Percentiles rank a stretch among this genome's conserved stretches.
These are phyloP conservation scores for Lathamus discolor DNA, from an alignment of 2,113 vertebrate genomes.

Conservation along the genomic window DNA sequence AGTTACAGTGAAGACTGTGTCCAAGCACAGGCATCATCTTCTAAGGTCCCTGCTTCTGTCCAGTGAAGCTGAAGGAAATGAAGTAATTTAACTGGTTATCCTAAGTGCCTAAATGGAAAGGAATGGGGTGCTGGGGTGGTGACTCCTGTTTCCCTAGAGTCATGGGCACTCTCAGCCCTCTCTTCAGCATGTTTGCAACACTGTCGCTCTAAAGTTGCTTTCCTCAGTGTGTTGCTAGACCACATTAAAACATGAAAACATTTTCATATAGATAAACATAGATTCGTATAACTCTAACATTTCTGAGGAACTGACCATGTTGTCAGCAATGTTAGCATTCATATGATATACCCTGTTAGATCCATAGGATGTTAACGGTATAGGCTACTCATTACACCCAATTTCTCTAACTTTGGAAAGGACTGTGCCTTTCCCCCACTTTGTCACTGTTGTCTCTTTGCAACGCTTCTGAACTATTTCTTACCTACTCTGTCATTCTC, in stretches of 20 bases:
- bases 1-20: neutral
- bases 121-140: neutral
- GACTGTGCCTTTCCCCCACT: fast-evolving
- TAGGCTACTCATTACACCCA: neutral
- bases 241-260: neutral
- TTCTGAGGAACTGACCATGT: neutral
- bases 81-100: neutral
- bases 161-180: neutral
- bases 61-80: neutral
- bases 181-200: neutral
- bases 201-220: neutral
- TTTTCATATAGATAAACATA: neutral
- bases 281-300: neutral
- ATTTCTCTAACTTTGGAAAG: neutral
- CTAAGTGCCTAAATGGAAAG: neutral
- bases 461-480: neutral
- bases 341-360: neutral
- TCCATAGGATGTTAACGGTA: neutral
- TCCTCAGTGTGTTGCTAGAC: neutral
- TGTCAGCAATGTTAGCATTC: neutral
- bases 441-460: neutral
- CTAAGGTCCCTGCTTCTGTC: neutral
- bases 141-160: neutral
- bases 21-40: neutral
- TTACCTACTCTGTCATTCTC: neutral